phyloP scores from a whole-genome alignment of 2,113 vertebrate species.

The Phrynocephalus versicolor region DNA sequence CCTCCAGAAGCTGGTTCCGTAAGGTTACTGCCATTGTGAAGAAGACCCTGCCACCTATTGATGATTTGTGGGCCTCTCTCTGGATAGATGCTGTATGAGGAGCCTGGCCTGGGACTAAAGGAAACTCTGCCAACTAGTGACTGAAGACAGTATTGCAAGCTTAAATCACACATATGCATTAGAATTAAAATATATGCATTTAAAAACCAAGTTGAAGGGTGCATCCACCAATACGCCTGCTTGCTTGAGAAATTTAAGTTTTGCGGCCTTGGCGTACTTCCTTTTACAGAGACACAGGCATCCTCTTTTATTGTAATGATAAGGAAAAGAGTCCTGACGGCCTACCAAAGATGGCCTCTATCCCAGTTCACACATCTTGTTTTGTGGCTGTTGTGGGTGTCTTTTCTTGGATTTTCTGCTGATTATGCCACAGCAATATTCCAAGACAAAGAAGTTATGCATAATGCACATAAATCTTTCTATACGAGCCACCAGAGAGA shows the following conservation, averaged over 20 bases:
- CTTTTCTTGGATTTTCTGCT: slow-evolving; percentile 65
- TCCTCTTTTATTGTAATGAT: background rate
- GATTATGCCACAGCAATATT: slow-evolving; percentile 66
- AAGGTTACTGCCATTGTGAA: no score
- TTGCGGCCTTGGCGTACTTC: background rate
- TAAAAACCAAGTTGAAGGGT: background rate
- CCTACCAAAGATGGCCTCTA: slow-evolving; percentile 8
- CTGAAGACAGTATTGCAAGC: background rate
- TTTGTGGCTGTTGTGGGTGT: slow-evolving; percentile 58
- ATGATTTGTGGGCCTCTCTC: no score
- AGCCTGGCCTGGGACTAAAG: background rate
- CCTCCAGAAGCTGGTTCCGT: no score
- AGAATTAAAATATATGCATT: background rate
- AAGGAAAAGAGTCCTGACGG: background rate
- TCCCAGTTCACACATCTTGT: slow-evolving; percentile 37
- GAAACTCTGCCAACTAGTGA: background rate
- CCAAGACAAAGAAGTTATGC: slow-evolving; percentile 63
- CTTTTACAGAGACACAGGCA: background rate
- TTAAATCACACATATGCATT: background rate
- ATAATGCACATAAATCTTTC: slow-evolving; percentile 67
- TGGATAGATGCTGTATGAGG: no score
- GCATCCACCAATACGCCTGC: background rate
- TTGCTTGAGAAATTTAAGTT: background rate
- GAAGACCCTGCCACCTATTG: no score
- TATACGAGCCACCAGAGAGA: slow-evolving; percentile 68